phyloP scores from a whole-genome alignment of 2,113 vertebrate species.

The Ptyas mucosa region DNA sequence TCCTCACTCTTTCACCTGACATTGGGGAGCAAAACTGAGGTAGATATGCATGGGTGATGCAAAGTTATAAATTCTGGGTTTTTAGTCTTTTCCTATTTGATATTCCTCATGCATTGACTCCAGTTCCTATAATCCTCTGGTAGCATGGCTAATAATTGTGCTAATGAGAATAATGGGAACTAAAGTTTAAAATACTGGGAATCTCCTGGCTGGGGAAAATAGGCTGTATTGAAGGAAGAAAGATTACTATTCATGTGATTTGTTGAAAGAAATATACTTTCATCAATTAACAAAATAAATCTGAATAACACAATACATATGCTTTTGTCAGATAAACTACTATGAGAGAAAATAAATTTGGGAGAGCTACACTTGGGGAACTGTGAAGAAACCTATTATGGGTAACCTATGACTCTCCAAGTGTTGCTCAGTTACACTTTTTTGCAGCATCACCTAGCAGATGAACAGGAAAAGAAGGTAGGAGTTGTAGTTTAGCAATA shows the following conservation, averaged over 20 bases:
- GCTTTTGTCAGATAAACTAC: neutral
- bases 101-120: neutral
- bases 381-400: no score
- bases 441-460: no score
- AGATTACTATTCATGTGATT: neutral
- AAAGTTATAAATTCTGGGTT: conserved; percentile 3
- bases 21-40: neutral
- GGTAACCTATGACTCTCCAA: no score
- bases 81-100: no score
- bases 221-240: neutral
- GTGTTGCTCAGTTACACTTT: no score
- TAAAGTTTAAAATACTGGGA: no score
- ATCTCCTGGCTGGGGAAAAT: neutral
- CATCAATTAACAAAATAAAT: neutral
- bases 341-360: neutral
- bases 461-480: no score
- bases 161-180: neutral
- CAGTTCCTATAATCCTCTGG: neutral
- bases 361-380: neutral
- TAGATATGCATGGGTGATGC: neutral
- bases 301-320: neutral
- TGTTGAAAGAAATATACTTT: neutral
- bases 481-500: no score
- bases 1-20: no score
- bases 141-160: neutral